Base-by-base conservation (phyloP, 2,113 vertebrate genomes). In the Melierax canorus region DNA sequence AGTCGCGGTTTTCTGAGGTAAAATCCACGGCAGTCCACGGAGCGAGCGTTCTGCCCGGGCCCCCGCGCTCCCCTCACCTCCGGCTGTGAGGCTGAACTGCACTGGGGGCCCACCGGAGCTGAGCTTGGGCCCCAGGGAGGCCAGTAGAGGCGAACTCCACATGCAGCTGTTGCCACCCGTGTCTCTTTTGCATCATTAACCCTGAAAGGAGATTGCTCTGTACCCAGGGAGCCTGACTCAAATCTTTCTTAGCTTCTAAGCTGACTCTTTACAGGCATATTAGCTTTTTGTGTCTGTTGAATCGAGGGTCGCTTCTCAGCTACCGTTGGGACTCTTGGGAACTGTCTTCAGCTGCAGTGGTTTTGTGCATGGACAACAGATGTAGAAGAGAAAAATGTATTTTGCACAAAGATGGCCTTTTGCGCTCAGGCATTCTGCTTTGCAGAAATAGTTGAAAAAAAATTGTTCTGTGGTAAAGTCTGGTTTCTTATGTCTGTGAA, bases 121-220 rank as follows among this genome's bases (percentile, higher is more conserved):
- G 43, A 7, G 64, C 38, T 1, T 14, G 30, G n/a, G 36, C 14
- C 21, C 59, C 13, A 3, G 27, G 10, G 17, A 34, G n/a, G 24
- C 55, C 36, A 2, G 6, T 1, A 22, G 50, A 12, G 16, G 34
- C 36, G 29, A 0, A 10, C 10, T 3, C 59, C 41, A 2, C 1
- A 29, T 26, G 45, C 72, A 12, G 81, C 55, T 27, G 3, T 43
- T 46, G 59, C 19, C 27, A 5, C 22, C 53, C 4, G 18, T 1
- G 46, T 20, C 21, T 20, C 21, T 18, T 18, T 23, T 18, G 6
- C 16, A 0, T 20, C 51, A 11, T 8, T 66, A 5, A 27, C 45
- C 39, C 16, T 22, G 41, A 32, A 18, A 11, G 15, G 63, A 46
- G 26, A 10, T 8, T 48, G 45, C 55, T 53, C 17, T 13, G 6